Conservation (phyloP, 2,888 invertebrate species). For the Drosophila demipolita region DNA sequence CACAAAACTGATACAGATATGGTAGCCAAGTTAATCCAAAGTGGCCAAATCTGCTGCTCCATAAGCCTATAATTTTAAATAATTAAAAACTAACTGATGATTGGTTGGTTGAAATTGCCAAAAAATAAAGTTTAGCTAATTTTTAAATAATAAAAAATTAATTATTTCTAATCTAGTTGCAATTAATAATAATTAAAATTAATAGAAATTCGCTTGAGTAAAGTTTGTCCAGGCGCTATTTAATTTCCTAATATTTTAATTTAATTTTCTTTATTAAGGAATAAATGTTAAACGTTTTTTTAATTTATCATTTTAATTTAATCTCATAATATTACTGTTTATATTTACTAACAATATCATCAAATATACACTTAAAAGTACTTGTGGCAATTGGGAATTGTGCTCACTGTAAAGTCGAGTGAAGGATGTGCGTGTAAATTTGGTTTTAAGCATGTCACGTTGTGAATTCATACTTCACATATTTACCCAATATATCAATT, state of each 20-base stretch:
- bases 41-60: not conserved
- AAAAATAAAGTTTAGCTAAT: not conserved
- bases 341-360: not conserved
- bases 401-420: constrained; percentile 6
- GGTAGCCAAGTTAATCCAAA: constrained; percentile 41
- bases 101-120: not conserved
- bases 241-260: not conserved
- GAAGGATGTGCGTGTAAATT: not conserved
- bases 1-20: constrained; percentile 51
- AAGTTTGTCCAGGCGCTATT: not conserved
- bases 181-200: not conserved
- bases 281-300: not conserved
- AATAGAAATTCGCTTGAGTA: not conserved
- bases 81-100: not conserved
- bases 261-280: not conserved
- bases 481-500: constrained; percentile 73
- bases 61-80: not conserved
- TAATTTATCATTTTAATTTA: no score
- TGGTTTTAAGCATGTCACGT: constrained; percentile 58
- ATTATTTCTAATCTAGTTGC: not conserved
- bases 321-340: no score
- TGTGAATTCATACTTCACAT: constrained; percentile 36
- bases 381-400: constrained; percentile 18
- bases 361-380: not conserved
- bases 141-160: not conserved